Conservation (phyloP, 1,140 invertebrate genomes). For the Drosophila littoralis region DNA sequence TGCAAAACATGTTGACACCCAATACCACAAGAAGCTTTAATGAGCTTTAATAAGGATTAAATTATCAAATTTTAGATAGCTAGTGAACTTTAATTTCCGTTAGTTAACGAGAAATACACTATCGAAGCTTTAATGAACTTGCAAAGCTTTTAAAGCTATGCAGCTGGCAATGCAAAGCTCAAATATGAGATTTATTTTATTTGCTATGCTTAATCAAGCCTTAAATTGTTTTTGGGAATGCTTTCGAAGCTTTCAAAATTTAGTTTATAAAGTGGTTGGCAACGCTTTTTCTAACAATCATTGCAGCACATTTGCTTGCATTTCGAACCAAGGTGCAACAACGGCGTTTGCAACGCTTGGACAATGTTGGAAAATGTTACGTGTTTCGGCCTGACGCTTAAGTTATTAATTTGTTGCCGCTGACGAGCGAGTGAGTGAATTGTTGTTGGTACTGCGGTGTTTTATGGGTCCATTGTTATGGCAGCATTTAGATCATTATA, state of each 20-base stretch:
- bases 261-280: no score
- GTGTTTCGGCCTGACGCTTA: conserved; percentile 35
- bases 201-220: background rate
- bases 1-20: no score
- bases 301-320: background rate
- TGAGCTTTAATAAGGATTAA: background rate
- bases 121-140: background rate
- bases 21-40: background rate
- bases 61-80: no score
- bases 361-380: conserved; percentile 65
- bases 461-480: conserved; percentile 73
- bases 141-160: background rate
- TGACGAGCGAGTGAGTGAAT: conserved; percentile 20
- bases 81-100: no score
- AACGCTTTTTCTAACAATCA: no score
- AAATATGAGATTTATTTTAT: background rate
- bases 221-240: background rate
- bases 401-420: conserved; percentile 61
- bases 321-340: conserved; percentile 33
- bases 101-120: no score
- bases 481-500: conserved; percentile 58
- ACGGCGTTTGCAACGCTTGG: conserved; percentile 49
- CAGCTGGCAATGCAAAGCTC: no score
- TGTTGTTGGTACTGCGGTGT: conserved; percentile 29
- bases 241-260: no score